Evolutionary conservation across 2,888 invertebrate genomes (phyloP), one percentile per base, ranked within the genome.

Genomic region (Heteropelma amictum): DNA sequence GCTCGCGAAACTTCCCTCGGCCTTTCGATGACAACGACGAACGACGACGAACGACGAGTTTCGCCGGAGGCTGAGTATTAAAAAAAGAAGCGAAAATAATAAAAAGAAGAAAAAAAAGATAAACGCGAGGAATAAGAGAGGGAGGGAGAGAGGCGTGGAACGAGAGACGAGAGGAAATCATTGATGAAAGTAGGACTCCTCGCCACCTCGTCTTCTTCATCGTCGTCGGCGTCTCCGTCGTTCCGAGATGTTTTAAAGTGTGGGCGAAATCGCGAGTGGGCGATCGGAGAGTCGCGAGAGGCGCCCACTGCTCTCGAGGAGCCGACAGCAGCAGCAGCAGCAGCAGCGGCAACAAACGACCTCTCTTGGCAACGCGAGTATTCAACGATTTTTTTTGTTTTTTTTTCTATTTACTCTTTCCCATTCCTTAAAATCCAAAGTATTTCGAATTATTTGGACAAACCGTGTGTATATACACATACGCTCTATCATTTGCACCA

Each of bases 191-290:
- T 82, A 79, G 81, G 81, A 80, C 81, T 79, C 71, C 63, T 76
- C 71, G 54, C 56, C 49, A 28, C 14, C 45, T 49, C 56, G 49
- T 28, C 65, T 33, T 58, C 49, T 12, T 51, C 69, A 42, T 69
- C 69, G 40, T 23, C 40, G 40, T 61, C 53, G 61, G 45, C 63
- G 67, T 33, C 49, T 61, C 8, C 61, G 63, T 35, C 56, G 47
- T 49, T 35, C 67, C 47, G 33, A 49, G 68, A 10, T 42, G 42
- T 54, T 54, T 14, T 38, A 14, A 40, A 21, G 80, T 83, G 85
- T 85, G 82, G 84, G 85, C 82, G 85, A 80, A 12, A 19, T 14
- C 19, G 73, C 70, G 77, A 74, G 79, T 79, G 77, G 79, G 79
- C 75, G 83, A 69, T 40, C 56, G 74, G 80, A 82, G 86, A 84